Evolutionary conservation across 2,113 vertebrate species (phyloP).

Genomic region (Phylloscopus whistleri): DNA sequence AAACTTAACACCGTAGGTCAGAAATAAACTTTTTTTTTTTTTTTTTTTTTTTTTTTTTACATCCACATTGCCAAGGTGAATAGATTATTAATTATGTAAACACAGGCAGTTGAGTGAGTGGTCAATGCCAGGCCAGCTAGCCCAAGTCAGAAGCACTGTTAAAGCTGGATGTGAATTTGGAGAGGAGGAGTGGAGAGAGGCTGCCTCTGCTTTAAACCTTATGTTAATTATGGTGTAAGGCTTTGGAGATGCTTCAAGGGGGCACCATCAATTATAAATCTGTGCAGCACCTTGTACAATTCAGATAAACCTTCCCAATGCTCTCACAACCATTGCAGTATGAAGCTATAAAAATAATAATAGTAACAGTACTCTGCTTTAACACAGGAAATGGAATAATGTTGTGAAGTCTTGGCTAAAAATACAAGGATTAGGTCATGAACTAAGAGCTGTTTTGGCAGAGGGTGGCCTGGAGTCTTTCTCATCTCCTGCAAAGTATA

Average conservation of each 20-base stretch:
- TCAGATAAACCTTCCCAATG: not conserved
- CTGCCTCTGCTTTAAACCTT: not conserved
- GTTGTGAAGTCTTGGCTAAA: not conserved
- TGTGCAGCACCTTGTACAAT: not conserved
- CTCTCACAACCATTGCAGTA: not conserved
- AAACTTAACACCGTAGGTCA: not conserved
- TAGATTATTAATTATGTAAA: not conserved
- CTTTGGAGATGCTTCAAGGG: not conserved
- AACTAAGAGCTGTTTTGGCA: not conserved
- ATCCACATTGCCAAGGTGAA: not conserved
- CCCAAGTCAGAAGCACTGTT: not conserved
- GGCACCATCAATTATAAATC: not conserved
- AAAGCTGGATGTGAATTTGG: not conserved
- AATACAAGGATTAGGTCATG: not conserved
- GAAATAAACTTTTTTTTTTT: not conserved
- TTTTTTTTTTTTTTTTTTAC: rapidly evolving
- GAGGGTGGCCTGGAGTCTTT: not conserved
- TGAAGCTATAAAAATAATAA: not conserved
- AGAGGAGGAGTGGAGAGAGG: not conserved
- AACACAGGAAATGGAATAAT: not conserved
- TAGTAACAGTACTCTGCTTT: not conserved
- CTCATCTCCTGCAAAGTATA: not conserved
- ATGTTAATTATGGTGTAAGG: not conserved
- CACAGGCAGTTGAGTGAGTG: not conserved
- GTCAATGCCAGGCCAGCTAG: not conserved